Evolutionary conservation across 2,113 vertebrate genomes (phyloP).

Genomic region (Dissostichus mawsoni): DNA sequence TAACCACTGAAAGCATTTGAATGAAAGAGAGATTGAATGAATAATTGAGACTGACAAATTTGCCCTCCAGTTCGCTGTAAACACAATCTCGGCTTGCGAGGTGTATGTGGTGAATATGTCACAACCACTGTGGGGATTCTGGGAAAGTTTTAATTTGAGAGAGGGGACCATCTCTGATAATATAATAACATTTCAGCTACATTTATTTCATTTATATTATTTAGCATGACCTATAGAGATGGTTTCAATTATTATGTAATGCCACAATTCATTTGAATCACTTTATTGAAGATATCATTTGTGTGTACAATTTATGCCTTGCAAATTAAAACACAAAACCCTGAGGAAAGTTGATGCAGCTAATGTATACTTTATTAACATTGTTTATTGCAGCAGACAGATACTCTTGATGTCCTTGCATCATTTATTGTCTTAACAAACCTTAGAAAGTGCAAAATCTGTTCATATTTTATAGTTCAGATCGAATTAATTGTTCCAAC

Average conservation of each 20-base stretch:
- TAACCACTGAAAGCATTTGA: slow-evolving; percentile 37
- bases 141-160: neutral
- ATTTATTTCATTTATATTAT: neutral
- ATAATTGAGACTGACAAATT: slow-evolving; percentile 51
- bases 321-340: neutral
- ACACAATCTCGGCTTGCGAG: slow-evolving; percentile 15
- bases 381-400: neutral
- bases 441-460: neutral
- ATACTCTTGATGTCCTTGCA: neutral
- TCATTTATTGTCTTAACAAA: neutral
- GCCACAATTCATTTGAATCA: neutral
- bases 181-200: neutral
- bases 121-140: neutral
- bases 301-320: neutral
- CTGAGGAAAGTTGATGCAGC: neutral
- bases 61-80: slow-evolving; percentile 6
- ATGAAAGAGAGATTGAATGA: slow-evolving; percentile 22
- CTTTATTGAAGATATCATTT: neutral
- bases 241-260: neutral
- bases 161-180: neutral
- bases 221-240: neutral
- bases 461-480: neutral
- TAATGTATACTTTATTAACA: neutral
- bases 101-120: slow-evolving; percentile 16
- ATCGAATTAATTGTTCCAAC: neutral